Percentiles rank a stretch among this genome's conserved stretches.
phyloP scores from a whole-genome alignment of 2,113 vertebrate species.

The Eolophus roseicapilla region DNA sequence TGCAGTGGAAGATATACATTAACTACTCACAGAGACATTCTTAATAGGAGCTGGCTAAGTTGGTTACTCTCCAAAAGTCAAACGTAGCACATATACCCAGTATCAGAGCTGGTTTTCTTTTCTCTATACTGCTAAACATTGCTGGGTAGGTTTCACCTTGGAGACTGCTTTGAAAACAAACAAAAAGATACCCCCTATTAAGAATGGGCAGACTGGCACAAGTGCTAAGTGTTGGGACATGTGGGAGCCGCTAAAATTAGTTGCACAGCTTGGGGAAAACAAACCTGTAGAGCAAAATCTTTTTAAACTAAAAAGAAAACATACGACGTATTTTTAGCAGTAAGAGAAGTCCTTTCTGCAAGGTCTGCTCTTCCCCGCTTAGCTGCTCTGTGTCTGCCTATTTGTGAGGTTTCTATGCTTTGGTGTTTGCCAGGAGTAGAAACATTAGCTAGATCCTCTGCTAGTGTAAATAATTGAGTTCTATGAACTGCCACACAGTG shows the following conservation, averaged over 20 bases:
- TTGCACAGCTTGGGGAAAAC: background rate
- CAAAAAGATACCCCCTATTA: background rate
- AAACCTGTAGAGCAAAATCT: background rate
- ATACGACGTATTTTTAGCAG: background rate
- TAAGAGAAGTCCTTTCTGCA: background rate
- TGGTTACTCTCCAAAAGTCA: background rate
- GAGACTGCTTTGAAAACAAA: background rate
- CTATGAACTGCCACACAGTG: background rate
- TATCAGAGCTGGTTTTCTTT: background rate
- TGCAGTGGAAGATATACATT: background rate
- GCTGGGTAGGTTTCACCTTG: background rate
- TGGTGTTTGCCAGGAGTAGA: background rate
- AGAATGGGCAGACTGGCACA: background rate
- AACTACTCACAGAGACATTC: background rate
- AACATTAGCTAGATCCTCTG: background rate
- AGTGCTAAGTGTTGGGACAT: background rate
- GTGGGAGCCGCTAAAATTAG: background rate
- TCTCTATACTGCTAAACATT: background rate
- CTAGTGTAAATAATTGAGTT: constrained; percentile 17
- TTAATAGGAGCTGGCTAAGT: background rate
- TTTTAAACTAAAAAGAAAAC: background rate
- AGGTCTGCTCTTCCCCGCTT: background rate
- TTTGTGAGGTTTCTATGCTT: background rate
- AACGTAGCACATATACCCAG: accelerated
- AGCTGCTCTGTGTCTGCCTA: background rate